Percentiles rank a stretch among this genome's conserved stretches.
Conservation (phyloP, 2,888 invertebrate species). For the Drosophila buzzatii region DNA sequence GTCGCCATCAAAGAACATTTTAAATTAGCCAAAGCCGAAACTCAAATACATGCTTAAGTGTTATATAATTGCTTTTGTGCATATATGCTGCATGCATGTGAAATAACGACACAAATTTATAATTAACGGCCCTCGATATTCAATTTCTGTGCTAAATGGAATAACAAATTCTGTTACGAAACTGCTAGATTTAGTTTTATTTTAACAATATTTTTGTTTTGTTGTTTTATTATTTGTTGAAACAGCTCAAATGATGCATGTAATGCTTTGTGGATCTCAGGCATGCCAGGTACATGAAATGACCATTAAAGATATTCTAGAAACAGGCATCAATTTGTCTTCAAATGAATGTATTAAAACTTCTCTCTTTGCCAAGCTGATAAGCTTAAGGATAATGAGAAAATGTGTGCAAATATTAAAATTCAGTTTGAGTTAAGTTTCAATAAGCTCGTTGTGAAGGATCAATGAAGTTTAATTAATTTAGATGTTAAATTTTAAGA, state of each 20-base stretch:
- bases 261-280: not conserved
- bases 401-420: too few species aligned
- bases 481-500: too few species aligned
- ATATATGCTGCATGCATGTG: not conserved
- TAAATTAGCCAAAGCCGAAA: slow-evolving; percentile 38
- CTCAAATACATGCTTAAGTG: not conserved
- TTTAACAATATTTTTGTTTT: too few species aligned
- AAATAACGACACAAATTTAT: not conserved
- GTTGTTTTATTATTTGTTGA: not conserved
- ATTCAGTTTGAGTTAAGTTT: too few species aligned
- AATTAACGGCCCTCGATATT: not conserved
- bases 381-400: too few species aligned
- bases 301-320: not conserved
- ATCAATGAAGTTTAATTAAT: too few species aligned
- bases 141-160: slow-evolving; percentile 1
- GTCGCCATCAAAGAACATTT: slow-evolving; percentile 57
- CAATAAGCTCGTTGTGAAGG: too few species aligned
- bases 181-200: not conserved
- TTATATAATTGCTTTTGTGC: not conserved
- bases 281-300: not conserved
- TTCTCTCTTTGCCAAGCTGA: too few species aligned
- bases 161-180: not conserved
- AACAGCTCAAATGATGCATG: not conserved
- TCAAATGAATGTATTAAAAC: too few species aligned
- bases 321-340: too few species aligned